Evolutionary conservation across 2,888 invertebrate species (phyloP).

Genomic region (Lasioglossum calceatum): DNA sequence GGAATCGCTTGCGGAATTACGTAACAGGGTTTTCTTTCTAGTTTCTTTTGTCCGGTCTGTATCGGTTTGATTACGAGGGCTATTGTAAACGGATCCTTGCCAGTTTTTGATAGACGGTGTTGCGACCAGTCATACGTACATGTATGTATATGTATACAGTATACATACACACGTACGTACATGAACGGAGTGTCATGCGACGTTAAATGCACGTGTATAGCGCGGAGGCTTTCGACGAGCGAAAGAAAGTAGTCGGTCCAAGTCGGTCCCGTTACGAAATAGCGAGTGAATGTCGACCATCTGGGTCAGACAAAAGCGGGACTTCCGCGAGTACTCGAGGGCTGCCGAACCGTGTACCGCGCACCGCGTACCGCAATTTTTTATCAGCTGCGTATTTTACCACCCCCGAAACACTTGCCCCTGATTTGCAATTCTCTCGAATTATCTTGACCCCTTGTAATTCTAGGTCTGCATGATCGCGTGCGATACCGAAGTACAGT

Average conservation of each 20-base stretch:
- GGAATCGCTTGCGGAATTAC: neutral
- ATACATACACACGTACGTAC: neutral
- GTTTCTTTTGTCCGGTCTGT: neutral
- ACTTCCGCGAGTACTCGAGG: conserved; percentile 77
- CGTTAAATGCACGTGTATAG: conserved; percentile 47
- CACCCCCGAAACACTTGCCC: neutral
- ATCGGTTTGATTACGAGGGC: neutral
- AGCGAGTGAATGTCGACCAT: conserved; percentile 83
- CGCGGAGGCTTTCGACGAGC: conserved; percentile 48
- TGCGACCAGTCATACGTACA: neutral
- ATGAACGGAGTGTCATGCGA: conserved; percentile 23
- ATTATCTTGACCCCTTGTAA: neutral
- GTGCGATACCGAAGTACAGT: neutral
- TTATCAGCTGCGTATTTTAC: neutral
- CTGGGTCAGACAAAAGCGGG: conserved; percentile 83
- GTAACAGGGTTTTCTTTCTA: neutral
- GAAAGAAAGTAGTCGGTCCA: conserved; percentile 63
- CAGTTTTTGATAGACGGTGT: neutral
- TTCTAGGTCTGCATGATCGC: neutral
- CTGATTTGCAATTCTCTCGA: neutral
- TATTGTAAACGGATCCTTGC: neutral
- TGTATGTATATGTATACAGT: too few species aligned
- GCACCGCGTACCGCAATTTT: conserved; percentile 18
- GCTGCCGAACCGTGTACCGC: conserved; percentile 17
- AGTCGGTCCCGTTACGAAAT: conserved; percentile 83